Percentiles rank a stretch among this genome's conserved stretches.
Evolutionary conservation across 2,888 invertebrate species (phyloP).

Genomic region (Limnephilus marmoratus): DNA sequence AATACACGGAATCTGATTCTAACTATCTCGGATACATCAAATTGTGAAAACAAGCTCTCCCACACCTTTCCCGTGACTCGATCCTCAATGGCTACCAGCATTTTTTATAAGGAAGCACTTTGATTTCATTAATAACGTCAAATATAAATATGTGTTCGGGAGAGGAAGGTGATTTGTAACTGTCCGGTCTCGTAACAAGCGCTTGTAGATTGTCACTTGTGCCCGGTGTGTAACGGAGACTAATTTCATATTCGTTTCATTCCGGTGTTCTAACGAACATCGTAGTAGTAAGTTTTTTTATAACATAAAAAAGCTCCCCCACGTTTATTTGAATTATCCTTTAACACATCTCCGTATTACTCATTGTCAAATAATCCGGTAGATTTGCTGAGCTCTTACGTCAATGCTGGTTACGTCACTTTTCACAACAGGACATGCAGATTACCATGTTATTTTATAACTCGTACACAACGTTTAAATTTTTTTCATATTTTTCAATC

Average conservation of each 20-base stretch:
- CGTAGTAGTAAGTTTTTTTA: neutral
- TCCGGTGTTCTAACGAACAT: neutral
- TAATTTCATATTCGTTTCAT: constrained; percentile 5
- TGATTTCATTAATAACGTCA: constrained; percentile 61
- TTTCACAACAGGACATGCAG: neutral
- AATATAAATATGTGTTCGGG: constrained; percentile 60
- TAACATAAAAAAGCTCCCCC: neutral
- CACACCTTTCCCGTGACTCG: constrained; percentile 36
- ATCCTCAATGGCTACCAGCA: constrained; percentile 23
- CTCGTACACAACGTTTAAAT: too few relatives aligned
- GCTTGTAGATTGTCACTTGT: neutral
- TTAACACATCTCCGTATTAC: neutral
- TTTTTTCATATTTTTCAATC: too few relatives aligned
- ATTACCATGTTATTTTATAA: too few relatives aligned
- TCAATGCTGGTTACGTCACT: neutral
- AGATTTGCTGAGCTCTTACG: neutral
- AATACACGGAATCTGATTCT: constrained; percentile 49
- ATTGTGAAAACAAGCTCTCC: constrained; percentile 37
- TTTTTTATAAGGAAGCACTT: constrained; percentile 52
- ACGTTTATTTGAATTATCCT: neutral
- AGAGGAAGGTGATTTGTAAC: constrained; percentile 57
- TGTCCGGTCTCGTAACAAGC: constrained; percentile 35
- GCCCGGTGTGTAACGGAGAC: constrained; percentile 2
- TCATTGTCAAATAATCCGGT: neutral
- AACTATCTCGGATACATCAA: constrained; percentile 25